Evolutionary conservation across 2,113 vertebrate species (phyloP).

Genomic region (Noturus placidus): DNA sequence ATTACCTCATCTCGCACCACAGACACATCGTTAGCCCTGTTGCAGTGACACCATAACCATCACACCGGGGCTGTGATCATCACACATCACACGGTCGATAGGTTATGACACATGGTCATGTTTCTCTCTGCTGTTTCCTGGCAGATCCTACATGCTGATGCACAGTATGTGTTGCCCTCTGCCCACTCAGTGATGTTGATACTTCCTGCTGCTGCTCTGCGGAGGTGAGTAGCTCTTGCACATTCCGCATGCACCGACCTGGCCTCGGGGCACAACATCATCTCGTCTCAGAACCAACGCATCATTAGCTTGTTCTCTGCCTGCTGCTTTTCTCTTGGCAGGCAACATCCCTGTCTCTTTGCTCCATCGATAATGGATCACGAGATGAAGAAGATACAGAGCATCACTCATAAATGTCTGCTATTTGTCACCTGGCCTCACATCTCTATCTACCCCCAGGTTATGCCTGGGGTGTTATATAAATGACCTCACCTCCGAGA

Average conservation of each 20-base stretch:
- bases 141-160: constrained; percentile 23
- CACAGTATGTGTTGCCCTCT: constrained; percentile 10
- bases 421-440: constrained; percentile 39
- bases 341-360: constrained; percentile 21
- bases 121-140: background rate
- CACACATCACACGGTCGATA: background rate
- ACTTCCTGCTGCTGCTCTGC: constrained; percentile 33
- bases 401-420: constrained; percentile 44
- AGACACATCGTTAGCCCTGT: background rate
- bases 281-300: constrained; percentile 43
- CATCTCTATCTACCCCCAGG: background rate
- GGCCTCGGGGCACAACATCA: constrained; percentile 31
- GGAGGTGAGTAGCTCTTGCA: constrained; percentile 40
- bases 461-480: background rate
- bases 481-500: constrained; percentile 17
- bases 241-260: constrained; percentile 19
- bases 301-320: constrained; percentile 42
- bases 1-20: background rate
- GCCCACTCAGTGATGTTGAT: constrained; percentile 29
- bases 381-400: constrained; percentile 16
- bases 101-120: background rate
- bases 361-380: constrained; percentile 52
- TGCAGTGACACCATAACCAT: background rate
- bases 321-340: constrained; percentile 20
- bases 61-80: background rate